Evolutionary conservation across 1,140 invertebrate species (phyloP), one percentile per base, ranked within the genome.

Genomic region (Aphidius gifuensis): DNA sequence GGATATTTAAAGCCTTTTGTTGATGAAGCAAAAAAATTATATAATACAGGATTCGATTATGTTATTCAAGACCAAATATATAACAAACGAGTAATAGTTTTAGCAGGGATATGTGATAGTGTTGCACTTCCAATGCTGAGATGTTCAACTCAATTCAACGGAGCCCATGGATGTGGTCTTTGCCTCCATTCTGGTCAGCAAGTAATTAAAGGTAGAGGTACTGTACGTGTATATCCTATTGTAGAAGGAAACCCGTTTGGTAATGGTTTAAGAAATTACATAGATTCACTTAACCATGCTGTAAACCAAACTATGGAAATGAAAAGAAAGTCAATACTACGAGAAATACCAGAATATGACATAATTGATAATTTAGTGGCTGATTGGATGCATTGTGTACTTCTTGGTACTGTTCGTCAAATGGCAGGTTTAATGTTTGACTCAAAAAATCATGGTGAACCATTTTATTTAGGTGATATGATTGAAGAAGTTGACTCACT

Each of bases 361-460:
- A 43, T 67, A 6, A 58, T 66, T 32, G 9, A 51, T 1, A 51
- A 44, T 51, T 6, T 69, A 16, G 54, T 46, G 7, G 48, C 44
- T 38, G 73, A 74, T 62, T 69, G 69, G 65, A 73, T 74, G 71
- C 73, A 74, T 43, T 54, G 51, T 23, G 64, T 72, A 42, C 23
- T 47, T 40, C 64, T 72, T 21, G 70, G 70, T 9, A 59, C 71
- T 5, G 62, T 50, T 21, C 43, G 55, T 2, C 60, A 62, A 46
- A 56, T 68, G 16, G 59, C 60, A 5, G 50, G 56, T 9, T 64
- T 68, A 40, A 73, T 62, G 68, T 71, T 73, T 62, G 60, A 69
- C 59, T 56, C 60, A 9, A 1, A 1, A 50, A 61, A 69, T 61
- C 39, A 48, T 53, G 49, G 49, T 9, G 57, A 65, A 47, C 9